phyloP scores from a whole-genome alignment of 2,888 invertebrate genomes.

The Campopleginae sp. region DNA sequence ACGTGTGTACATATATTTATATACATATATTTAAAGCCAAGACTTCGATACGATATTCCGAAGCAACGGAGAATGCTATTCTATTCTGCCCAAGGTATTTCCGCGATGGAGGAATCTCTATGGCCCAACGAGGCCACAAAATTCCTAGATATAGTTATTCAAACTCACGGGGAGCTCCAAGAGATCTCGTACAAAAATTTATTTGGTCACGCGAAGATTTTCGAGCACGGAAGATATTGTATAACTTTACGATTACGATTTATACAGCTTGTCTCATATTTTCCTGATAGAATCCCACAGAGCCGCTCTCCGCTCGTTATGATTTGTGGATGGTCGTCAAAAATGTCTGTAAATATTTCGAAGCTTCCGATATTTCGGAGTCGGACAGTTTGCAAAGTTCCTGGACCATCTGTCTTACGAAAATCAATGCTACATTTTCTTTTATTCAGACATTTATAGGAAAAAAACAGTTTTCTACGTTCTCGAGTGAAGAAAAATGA shows the following conservation, averaged over 20 bases:
- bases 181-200: slow-evolving; percentile 27
- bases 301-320: too few species aligned
- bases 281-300: not conserved
- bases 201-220: slow-evolving; percentile 39
- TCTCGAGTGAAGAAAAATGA: not conserved
- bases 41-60: slow-evolving; percentile 38
- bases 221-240: slow-evolving; percentile 20
- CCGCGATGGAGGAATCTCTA: slow-evolving; percentile 23
- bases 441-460: too few species aligned
- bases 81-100: slow-evolving; percentile 22
- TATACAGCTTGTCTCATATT: slow-evolving; percentile 31
- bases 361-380: not conserved
- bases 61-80: slow-evolving; percentile 51
- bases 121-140: slow-evolving; percentile 27
- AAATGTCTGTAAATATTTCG: not conserved
- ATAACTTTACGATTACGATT: slow-evolving; percentile 16
- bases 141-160: slow-evolving; percentile 7
- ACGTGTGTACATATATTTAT: not conserved
- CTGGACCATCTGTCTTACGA: not conserved
- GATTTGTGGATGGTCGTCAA: not conserved
- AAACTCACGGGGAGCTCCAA: slow-evolving; percentile 14
- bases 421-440: not conserved
- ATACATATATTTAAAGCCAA: slow-evolving; percentile 6
- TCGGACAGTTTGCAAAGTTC: not conserved
- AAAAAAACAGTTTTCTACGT: not conserved